phyloP scores from a whole-genome alignment of 2,888 invertebrate species.

The Drosophila bunnanda region DNA sequence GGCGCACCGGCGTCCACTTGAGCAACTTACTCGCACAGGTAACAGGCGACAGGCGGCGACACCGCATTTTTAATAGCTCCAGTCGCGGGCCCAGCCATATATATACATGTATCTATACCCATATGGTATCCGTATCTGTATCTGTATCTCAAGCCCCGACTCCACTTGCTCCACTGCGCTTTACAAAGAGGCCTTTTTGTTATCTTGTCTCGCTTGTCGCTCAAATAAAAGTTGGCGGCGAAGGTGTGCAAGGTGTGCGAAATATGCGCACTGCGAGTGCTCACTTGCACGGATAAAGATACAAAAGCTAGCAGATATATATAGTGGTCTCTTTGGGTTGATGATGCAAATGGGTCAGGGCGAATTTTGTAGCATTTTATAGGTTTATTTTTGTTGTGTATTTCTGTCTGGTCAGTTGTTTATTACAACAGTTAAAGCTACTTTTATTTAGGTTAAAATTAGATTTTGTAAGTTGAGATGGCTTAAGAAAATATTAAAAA shows the following conservation, averaged over 20 bases:
- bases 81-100: slow-evolving; percentile 6
- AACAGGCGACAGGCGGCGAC: slow-evolving; percentile 51
- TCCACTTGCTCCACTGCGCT: slow-evolving; percentile 34
- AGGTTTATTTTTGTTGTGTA: slow-evolving; percentile 15
- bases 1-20: slow-evolving; percentile 57
- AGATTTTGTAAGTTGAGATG: too few species aligned
- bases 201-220: slow-evolving; percentile 76
- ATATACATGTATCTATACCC: not conserved
- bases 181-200: slow-evolving; percentile 71
- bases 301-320: slow-evolving; percentile 18
- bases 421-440: not conserved
- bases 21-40: slow-evolving; percentile 39
- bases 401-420: not conserved
- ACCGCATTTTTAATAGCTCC: slow-evolving; percentile 58
- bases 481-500: not conserved
- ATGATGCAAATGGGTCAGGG: slow-evolving; percentile 58
- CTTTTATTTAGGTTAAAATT: not conserved
- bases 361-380: slow-evolving; percentile 10
- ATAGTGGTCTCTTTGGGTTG: slow-evolving; percentile 5
- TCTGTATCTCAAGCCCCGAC: slow-evolving; percentile 20
- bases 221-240: slow-evolving; percentile 55
- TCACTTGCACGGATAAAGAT: slow-evolving; percentile 15
- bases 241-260: slow-evolving; percentile 76
- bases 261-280: slow-evolving; percentile 53
- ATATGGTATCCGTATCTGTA: slow-evolving; percentile 8